Evolutionary conservation across 2,888 invertebrate genomes (phyloP), one percentile per base, ranked within the genome.

Genomic region (Tenthredo amoena): DNA sequence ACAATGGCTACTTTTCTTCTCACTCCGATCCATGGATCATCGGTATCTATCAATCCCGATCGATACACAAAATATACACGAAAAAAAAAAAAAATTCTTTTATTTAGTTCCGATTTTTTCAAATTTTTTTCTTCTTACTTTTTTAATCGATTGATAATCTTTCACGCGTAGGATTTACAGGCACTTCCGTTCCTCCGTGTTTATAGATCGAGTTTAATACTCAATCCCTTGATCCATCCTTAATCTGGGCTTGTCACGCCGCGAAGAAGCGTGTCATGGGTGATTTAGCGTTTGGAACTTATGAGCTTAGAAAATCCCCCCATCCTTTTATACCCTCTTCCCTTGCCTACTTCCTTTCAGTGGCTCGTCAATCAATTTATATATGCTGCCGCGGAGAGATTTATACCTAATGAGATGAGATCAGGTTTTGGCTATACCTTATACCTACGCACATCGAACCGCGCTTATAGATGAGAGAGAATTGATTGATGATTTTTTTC

Each of bases 381-480:
- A 34, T 71, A 18, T 71, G 15, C 31, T 71, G 9, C 10, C 37
- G 10, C 31, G n/a, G 21, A 21, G 50, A 62, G 26, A 43, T 76
- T 85, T 82, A 72, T 37, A 85, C 50, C 15, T 55, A 40, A n/a
- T 18, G 55, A n/a, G n/a, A 55, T 55, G 55, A 55, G 18, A 55
- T 55, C n/a, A 7, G 55, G 18, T n/a, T 6, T n/a, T n/a, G n/a
- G 55, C n/a, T 55, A 55, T 55, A 55, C n/a, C n/a, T n/a, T n/a
- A n/a, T n/a, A n/a, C n/a, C n/a, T n/a, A n/a, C 2, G 55, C 55
- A n/a, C n/a, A n/a, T 55, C 18, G n/a, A n/a, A 55, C n/a, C 0
- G 26, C 26, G 55, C 7, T n/a, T 55, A 55, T n/a, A n/a, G 7
- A 10, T n/a, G 15, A 3, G 12, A 15, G 26, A 0, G 15, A 47